Base-by-base conservation (phyloP, 2,797 vertebrate species). In the Picus viridis region DNA sequence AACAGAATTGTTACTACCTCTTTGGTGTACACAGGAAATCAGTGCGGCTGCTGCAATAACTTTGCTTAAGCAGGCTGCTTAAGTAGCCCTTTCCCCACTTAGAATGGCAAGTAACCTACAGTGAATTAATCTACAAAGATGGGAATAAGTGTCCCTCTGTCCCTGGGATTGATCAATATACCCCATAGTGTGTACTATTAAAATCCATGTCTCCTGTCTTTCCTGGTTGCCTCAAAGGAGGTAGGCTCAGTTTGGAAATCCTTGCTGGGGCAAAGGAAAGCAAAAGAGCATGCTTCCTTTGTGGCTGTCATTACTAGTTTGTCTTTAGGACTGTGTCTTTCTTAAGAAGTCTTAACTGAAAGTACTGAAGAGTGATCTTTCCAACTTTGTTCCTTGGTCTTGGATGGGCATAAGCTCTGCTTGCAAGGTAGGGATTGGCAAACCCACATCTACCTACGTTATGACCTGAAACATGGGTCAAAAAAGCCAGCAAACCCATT, bases 81-180 rank as follows among this genome's bases (percentile, higher is more conserved):
- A 93, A 76, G 83, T 53, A 88, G 88, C 53, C 71, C 88, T 89
- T 75, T 32, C 53, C 14, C 59, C 45, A 41, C 41, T 49, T 63
- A 45, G 88, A 82, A 76, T 57, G 65, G 51, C 72, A 96, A 85
- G 51, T 90, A 90, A 71, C 83, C 34, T 77, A 77, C 78, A 85
- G 41, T 71, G 95, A 92, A 92, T 91, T 93, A 90, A 93, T 86
- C 74, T 89, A n/a, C 68, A 71, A 76, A 83, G 49, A 67, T 43
- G 68, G 45, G 77, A 83, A 63, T 81, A 83, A 29, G 22, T 87
- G 67, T 90, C 29, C 64, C 58, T 84, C 2, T 72, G 68, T 64
- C 54, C 39, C 27, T 43, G 27, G 77, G 81, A 88, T n/a, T 93
- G 57, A 83, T 74, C 62, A 73, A 54, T 41, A 9, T 19, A 64